phyloP scores from a whole-genome alignment of 2,888 invertebrate genomes.

The Cosmia pyralina region DNA sequence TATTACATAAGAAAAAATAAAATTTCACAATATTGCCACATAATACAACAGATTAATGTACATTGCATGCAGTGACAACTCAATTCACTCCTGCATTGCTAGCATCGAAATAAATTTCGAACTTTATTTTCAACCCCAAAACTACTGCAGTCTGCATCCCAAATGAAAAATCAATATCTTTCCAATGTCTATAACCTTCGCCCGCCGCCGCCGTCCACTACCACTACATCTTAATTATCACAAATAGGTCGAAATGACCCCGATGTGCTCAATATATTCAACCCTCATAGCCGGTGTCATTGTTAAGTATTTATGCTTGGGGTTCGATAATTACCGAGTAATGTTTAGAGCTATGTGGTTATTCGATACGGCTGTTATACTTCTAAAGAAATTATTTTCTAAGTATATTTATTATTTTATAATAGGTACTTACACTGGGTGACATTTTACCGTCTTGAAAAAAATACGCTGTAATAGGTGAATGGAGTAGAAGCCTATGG shows the following conservation, averaged over 20 bases:
- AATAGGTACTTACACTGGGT: too few species aligned
- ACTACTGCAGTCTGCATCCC: slow-evolving; percentile 39
- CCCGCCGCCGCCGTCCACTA: slow-evolving; percentile 7
- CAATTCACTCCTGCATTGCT: background rate
- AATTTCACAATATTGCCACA: too few species aligned
- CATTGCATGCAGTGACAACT: background rate
- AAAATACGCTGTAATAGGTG: too few species aligned
- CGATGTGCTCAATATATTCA: slow-evolving; percentile 49
- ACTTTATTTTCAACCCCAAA: slow-evolving; percentile 5
- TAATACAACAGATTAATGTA: too few species aligned
- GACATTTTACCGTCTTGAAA: too few species aligned
- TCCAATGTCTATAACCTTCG: slow-evolving; percentile 42
- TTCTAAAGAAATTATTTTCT: background rate
- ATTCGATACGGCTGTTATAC: slow-evolving; percentile 39
- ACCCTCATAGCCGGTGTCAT: slow-evolving; percentile 57
- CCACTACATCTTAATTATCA: slow-evolving; percentile 64
- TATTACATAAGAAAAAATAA: too few species aligned
- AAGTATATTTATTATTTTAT: too few species aligned
- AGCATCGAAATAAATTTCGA: background rate
- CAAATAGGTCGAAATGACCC: slow-evolving; percentile 67
- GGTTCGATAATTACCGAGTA: slow-evolving; percentile 51
- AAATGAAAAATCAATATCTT: slow-evolving; percentile 63
- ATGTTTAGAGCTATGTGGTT: slow-evolving; percentile 41
- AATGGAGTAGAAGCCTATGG: too few species aligned
- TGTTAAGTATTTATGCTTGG: slow-evolving; percentile 54